Evolutionary conservation across 2,888 invertebrate species (phyloP).

Genomic region (Eupithecia inturbata): DNA sequence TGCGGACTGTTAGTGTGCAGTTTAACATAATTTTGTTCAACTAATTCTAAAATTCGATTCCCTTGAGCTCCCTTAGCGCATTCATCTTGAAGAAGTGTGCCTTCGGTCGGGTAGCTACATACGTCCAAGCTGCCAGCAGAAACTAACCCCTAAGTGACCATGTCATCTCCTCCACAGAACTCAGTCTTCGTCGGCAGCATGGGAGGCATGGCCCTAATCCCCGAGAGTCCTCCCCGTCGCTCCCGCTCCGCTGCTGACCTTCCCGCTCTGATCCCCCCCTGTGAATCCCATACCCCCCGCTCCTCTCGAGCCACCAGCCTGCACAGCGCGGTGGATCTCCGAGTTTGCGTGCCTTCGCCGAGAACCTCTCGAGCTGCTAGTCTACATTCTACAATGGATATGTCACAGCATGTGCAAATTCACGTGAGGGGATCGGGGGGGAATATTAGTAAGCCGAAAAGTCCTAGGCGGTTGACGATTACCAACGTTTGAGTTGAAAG

Average conservation of each 20-base stretch:
- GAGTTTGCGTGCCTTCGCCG: constrained; percentile 71
- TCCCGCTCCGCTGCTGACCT: constrained; percentile 93
- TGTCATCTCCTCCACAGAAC: constrained; percentile 80
- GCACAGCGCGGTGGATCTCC: constrained; percentile 75
- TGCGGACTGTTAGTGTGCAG: too few species aligned
- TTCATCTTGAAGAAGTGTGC: too few species aligned
- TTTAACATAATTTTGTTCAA: too few species aligned
- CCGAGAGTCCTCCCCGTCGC: constrained; percentile 88
- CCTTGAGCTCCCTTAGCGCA: too few species aligned
- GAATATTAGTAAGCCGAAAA: constrained; percentile 71
- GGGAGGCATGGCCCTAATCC: constrained; percentile 86
- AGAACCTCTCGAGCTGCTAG: constrained; percentile 74
- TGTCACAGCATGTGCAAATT: constrained; percentile 71
- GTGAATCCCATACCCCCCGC: constrained; percentile 65
- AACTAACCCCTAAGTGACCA: neutral
- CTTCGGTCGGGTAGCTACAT: too few species aligned
- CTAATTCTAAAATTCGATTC: neutral
- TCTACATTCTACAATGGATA: constrained; percentile 72
- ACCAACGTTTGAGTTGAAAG: constrained; percentile 58
- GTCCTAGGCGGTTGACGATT: constrained; percentile 74
- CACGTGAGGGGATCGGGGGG: constrained; percentile 72
- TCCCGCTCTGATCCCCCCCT: constrained; percentile 87
- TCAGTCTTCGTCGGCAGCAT: constrained; percentile 93
- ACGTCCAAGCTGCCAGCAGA: neutral
- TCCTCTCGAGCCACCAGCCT: constrained; percentile 77